Evolutionary conservation across 1,140 invertebrate genomes (phyloP).

Genomic region (Drosophila kepulauana): DNA sequence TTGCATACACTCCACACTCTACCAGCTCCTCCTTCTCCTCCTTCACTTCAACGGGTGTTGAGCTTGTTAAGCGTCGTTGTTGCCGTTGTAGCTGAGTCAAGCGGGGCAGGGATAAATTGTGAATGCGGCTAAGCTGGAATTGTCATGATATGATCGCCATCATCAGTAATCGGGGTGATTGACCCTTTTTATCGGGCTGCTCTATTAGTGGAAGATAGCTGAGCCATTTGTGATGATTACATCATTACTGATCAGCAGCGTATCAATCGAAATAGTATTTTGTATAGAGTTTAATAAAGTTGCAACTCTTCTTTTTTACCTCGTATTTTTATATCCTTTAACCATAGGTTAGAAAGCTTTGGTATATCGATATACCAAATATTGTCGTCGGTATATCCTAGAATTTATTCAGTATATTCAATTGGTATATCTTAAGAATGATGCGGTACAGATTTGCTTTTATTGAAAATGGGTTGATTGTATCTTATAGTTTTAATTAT

Average conservation of each 20-base stretch:
- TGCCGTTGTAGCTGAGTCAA: background rate
- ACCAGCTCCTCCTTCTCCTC: background rate
- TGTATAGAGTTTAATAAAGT: too few relatives aligned
- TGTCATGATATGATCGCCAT: slow-evolving; percentile 52
- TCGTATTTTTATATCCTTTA: too few relatives aligned
- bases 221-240: slow-evolving; percentile 10
- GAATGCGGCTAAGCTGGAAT: slow-evolving; percentile 41
- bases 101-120: slow-evolving; percentile 14
- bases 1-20: slow-evolving; percentile 18
- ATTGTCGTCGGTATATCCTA: too few relatives aligned
- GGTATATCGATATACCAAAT: too few relatives aligned
- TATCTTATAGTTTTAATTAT: too few relatives aligned
- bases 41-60: background rate
- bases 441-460: too few relatives aligned
- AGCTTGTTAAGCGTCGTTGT: slow-evolving; percentile 14
- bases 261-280: too few relatives aligned
- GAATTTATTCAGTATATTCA: too few relatives aligned
- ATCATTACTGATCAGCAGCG: slow-evolving; percentile 2
- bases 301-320: too few relatives aligned
- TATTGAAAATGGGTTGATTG: too few relatives aligned
- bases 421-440: too few relatives aligned
- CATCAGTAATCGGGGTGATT: slow-evolving; percentile 45
- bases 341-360: too few relatives aligned
- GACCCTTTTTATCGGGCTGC: slow-evolving; percentile 3
- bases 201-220: slow-evolving; percentile 4